A percentile compares a stretch with the other conserved stretches of the same genome.
Conservation (phyloP, 2,797 vertebrate genomes). For the Falco novaeseelandiae region DNA sequence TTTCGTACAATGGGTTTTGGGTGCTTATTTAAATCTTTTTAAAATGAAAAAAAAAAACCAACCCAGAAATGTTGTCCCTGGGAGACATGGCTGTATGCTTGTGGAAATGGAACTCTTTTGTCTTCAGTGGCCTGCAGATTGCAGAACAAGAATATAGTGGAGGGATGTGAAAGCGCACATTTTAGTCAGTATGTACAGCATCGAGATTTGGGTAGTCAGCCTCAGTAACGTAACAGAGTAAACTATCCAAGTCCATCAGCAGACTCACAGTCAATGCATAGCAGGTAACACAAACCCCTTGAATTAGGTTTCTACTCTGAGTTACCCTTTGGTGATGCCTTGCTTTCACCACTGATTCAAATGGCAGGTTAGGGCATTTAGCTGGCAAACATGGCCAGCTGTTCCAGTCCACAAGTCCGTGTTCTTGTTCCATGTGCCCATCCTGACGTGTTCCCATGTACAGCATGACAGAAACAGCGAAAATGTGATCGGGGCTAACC, state of each 20-base stretch:
- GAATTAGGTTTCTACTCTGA: not conserved
- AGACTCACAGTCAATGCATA: not conserved
- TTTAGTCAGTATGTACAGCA: not conserved
- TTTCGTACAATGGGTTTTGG: not conserved
- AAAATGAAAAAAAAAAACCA: not conserved
- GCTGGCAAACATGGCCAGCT: not conserved
- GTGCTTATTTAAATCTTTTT: not conserved
- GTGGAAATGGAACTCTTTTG: not conserved
- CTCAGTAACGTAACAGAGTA: not conserved
- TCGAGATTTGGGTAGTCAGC: not conserved
- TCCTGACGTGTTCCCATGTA: not conserved
- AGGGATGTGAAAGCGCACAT: not conserved
- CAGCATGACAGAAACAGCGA: not conserved
- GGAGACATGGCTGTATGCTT: not conserved
- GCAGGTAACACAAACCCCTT: not conserved
- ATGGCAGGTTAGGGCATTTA: not conserved
- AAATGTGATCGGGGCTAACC: not conserved
- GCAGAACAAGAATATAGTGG: not conserved
- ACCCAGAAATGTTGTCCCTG: not conserved
- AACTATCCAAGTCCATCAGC: not conserved
- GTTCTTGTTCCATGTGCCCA: not conserved
- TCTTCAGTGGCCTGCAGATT: not conserved
- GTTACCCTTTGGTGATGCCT: not conserved
- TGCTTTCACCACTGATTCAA: not conserved
- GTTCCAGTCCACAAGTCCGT: fast-evolving